phyloP scores from a whole-genome alignment of 2,888 invertebrate genomes.

The Hypomecis punctinalis region DNA sequence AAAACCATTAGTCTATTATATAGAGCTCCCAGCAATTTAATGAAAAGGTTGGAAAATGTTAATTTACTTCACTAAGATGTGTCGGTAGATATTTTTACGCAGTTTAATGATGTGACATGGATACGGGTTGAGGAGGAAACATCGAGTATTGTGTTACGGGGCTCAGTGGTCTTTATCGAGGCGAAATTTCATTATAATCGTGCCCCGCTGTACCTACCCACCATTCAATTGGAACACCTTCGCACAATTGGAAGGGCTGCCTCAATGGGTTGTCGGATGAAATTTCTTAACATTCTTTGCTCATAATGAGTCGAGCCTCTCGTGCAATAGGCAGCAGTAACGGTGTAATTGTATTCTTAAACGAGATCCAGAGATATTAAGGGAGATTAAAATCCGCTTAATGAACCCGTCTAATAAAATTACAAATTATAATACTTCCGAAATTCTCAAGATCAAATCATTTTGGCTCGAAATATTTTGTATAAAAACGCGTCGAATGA shows the following conservation, averaged over 20 bases:
- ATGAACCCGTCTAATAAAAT: slow-evolving; percentile 70
- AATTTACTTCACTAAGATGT: slow-evolving; percentile 77
- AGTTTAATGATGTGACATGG: slow-evolving; percentile 81
- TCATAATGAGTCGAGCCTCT: slow-evolving; percentile 80
- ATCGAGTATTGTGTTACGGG: slow-evolving; percentile 81
- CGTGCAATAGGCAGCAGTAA: slow-evolving; percentile 81
- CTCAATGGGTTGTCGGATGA: slow-evolving; percentile 84
- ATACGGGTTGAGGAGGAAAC: slow-evolving; percentile 82
- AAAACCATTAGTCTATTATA: slow-evolving; percentile 34
- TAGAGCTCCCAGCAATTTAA: slow-evolving; percentile 43
- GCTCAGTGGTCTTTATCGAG: slow-evolving; percentile 82
- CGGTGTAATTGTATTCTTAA: slow-evolving; percentile 80
- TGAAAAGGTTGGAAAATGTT: slow-evolving; percentile 60
- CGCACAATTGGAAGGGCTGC: slow-evolving; percentile 82
- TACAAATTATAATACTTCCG: slow-evolving; percentile 60
- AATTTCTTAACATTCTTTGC: slow-evolving; percentile 83
- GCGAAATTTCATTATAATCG: slow-evolving; percentile 83
- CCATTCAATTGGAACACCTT: slow-evolving; percentile 84
- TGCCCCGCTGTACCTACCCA: slow-evolving; percentile 76
- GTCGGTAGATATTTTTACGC: slow-evolving; percentile 80
- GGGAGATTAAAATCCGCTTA: slow-evolving; percentile 77
- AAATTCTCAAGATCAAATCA: slow-evolving; percentile 53
- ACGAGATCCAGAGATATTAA: slow-evolving; percentile 80
- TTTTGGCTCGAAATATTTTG: slow-evolving; percentile 34
- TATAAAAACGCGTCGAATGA: slow-evolving; percentile 32